These are phyloP conservation scores for Cephus runcator DNA, from an alignment of 2,888 invertebrate species.

Conservation along the genomic window DNA sequence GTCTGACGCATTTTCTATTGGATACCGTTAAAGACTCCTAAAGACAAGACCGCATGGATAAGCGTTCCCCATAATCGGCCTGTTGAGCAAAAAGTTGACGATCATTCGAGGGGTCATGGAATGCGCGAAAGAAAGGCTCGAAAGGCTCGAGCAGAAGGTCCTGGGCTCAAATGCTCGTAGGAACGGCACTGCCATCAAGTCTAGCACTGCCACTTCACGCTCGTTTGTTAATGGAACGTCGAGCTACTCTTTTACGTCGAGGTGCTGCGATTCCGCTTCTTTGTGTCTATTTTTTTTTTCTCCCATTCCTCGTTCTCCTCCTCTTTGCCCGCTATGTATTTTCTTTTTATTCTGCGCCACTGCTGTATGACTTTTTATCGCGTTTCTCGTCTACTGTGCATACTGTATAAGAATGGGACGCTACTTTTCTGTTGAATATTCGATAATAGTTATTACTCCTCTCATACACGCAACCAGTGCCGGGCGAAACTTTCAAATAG, in stretches of 20 bases:
- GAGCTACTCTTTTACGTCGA: constrained; percentile 1
- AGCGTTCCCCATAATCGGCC: neutral
- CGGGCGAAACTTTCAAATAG: neutral
- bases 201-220: neutral
- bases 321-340: neutral
- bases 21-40: neutral
- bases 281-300: neutral
- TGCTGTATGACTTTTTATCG: neutral
- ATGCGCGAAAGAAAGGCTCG: neutral
- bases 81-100: neutral
- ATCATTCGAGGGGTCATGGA: neutral
- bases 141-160: neutral
- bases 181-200: neutral
- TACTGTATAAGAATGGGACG: neutral
- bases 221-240: neutral
- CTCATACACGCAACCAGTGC: neutral
- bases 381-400: neutral
- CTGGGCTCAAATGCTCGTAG: neutral
- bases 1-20: neutral
- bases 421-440: neutral
- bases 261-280: constrained; percentile 3
- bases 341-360: neutral
- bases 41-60: neutral
- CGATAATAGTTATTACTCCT: neutral
- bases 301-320: neutral